These are phyloP conservation scores for Batillaria attramentaria DNA, from an alignment of 1,140 invertebrate genomes.

Conservation along the genomic window DNA sequence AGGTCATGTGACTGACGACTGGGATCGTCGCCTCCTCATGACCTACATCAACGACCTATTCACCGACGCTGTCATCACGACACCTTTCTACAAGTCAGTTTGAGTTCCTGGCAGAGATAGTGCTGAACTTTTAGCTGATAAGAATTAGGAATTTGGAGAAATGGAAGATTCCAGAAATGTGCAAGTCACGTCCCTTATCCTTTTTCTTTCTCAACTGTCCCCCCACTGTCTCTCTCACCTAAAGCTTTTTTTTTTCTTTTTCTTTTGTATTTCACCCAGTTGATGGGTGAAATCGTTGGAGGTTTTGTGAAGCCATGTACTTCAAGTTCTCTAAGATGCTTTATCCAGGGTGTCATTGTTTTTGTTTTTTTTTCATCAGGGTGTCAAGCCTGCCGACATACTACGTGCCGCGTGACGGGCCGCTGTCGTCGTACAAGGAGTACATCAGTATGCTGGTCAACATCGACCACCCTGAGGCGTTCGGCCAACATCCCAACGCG, in stretches of 20 bases:
- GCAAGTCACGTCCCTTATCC: no score
- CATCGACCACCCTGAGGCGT: conserved; percentile 85
- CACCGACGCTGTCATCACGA: conserved; percentile 79
- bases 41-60: conserved; percentile 89
- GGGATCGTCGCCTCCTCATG: conserved; percentile 74
- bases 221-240: no score
- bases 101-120: no score
- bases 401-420: conserved; percentile 87
- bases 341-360: neutral
- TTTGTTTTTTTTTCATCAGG: conserved; percentile 37
- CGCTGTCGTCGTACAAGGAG: conserved; percentile 83
- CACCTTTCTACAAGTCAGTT: conserved; percentile 79
- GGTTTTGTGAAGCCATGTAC: no score
- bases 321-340: no score
- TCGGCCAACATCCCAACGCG: conserved; percentile 75
- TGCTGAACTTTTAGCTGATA: no score
- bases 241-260: no score
- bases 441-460: conserved; percentile 83
- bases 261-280: no score
- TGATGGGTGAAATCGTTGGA: no score
- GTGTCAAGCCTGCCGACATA: conserved; percentile 75
- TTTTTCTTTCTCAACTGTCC: no score
- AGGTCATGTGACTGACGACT: conserved; percentile 73
- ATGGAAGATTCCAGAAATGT: no score
- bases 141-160: no score